Evolutionary conservation across 92 coral and sea anemone genomes (phyloP).

Genomic region (Metridium senile): DNA sequence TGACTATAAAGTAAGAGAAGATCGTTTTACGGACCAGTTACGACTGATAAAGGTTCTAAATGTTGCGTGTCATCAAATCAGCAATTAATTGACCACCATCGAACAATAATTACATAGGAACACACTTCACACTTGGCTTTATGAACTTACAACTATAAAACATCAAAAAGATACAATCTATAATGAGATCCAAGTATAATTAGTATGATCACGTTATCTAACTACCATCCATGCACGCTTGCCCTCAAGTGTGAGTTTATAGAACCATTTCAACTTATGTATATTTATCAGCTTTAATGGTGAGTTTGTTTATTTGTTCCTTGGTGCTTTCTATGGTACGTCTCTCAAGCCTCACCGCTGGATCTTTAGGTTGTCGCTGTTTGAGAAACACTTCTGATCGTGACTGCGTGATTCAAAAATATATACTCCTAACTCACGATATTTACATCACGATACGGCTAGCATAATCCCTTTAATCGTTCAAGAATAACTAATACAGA

Average conservation of each 20-base stretch:
- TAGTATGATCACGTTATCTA: background rate
- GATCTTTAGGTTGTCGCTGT: background rate
- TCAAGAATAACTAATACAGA: no score
- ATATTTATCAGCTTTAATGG: background rate
- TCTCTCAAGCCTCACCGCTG: background rate
- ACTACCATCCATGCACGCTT: background rate
- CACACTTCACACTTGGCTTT: constrained; percentile 16
- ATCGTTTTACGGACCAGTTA: background rate
- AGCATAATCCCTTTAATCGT: background rate
- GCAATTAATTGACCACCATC: constrained; percentile 1
- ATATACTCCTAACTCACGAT: background rate
- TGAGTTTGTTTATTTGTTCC: background rate
- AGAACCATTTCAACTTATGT: background rate
- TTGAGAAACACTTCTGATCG: background rate
- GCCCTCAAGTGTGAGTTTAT: background rate
- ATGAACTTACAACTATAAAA: constrained; percentile 11
- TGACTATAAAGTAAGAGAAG: background rate
- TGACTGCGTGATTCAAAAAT: constrained; percentile 18
- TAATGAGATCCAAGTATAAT: background rate
- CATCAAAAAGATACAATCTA: constrained; percentile 21
- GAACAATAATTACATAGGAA: constrained; percentile 10
- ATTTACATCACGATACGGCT: constrained; percentile 8
- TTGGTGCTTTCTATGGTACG: background rate
- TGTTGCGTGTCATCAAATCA: constrained; percentile 1
- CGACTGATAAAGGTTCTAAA: background rate